Evolutionary conservation across 1,140 invertebrate species (phyloP), one percentile per base, ranked within the genome.

Genomic region (Drosophila nigromelanica): DNA sequence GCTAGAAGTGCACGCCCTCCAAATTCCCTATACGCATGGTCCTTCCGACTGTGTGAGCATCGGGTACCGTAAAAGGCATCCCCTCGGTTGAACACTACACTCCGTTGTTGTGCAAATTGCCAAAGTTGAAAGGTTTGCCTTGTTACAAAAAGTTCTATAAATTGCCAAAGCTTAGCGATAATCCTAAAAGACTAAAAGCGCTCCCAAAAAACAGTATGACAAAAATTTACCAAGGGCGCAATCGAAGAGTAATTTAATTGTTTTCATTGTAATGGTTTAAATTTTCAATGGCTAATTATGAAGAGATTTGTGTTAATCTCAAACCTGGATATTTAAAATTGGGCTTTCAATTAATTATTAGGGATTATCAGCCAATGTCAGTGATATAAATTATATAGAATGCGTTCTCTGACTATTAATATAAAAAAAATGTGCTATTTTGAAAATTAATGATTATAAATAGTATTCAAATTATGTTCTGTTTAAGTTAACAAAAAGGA

Each of bases 321-420:
- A 48, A 50, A 52, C 69, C 40, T 55, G 64, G 66, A 66, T 80
- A 47, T 43, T 54, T n/a, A 63, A 82, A 87, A 87, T 89, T 89
- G 83, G 72, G 87, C 73, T 82, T 78, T 68, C 76, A 87, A 87
- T 83, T 89, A 87, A 89, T 87, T 87, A 79, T 33, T 58, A 43
- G 48, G 75, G 82, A 68, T 75, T 87, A 27, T 27, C 24, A 0
- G 24, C 24, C 5, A 27, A 27, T 27, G 24, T 27, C 24, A 27
- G 24, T 27, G 24, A 27, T 5, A 5, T 4, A 5, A 4, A 3
- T 27, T 27, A 2, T 27, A 5, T 3, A 27, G 24, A 27, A 27
- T 3, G 5, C 5, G n/a, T n/a, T n/a, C n/a, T n/a, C n/a, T n/a
- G n/a, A n/a, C n/a, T n/a, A n/a, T n/a, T 27, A 4, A 27, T 12